Base-by-base conservation (phyloP, 2,888 invertebrate species). In the Prosopocoilus inquinatus region DNA sequence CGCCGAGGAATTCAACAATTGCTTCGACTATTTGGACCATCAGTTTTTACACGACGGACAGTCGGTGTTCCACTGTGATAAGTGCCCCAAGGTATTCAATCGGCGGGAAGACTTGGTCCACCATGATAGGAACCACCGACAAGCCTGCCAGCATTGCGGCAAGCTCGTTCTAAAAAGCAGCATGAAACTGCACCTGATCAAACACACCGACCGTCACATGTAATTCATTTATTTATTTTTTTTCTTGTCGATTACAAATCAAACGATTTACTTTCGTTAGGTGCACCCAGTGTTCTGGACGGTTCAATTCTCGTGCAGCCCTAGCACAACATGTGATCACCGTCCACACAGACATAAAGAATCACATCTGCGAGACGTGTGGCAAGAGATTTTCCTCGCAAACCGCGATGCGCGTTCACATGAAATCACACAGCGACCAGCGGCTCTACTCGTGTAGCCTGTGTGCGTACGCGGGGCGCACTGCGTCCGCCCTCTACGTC, bases 401-500 rank as follows among this genome's bases (percentile, higher is more conserved):
- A 58, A 67, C 69, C 2, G 62, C 69, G 3, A 58, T 72, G 58
- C 64, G 59, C 20, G 67, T 68, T 7, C 72, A 72, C 50, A 58
- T 65, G 49, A 67, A 65, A 47, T 68, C 69, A 0, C 72, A 72
- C 50, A 68, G 67, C 33, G 67, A 71, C 36, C 64, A 67, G 20
- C 62, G 72, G 15, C 51, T 59, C 3, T 72, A 72, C 57, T 62
- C 59, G 1, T 72, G 72, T 52, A 67, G 66, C 58, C 35, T 67
- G 4, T 72, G 72, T 54, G 47, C 63, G 47, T 72, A 72, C 34
- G 64, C 68, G 3, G 72, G 71, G 7, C 59, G 70, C 13, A 72
- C 72, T 5, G 68, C 72, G n/a, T 71, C 72, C 0, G 70, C 71
- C 7, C 52, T 73, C 9, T 72, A 73, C 47, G 63, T 68, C 3